These are phyloP conservation scores for Microtus oregoni DNA, from an alignment of 2,113 vertebrate species.

Conservation along the genomic window DNA sequence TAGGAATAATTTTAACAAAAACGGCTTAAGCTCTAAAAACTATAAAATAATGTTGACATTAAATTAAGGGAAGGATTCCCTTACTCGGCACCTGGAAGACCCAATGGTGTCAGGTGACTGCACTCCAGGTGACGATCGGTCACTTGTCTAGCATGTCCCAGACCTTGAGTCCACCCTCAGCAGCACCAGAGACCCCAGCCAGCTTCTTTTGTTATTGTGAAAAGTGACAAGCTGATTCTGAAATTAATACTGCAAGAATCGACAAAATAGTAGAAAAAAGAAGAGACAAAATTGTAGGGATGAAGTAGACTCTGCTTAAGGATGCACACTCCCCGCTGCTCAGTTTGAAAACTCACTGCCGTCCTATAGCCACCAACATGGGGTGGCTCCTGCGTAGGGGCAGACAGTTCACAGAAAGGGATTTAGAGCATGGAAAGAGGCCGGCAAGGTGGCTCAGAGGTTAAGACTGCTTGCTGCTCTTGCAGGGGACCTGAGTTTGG, in stretches of 20 bases:
- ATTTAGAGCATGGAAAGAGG: neutral
- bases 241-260: neutral
- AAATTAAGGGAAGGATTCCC: neutral
- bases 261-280: neutral
- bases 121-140: neutral
- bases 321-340: neutral
- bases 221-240: neutral
- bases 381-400: neutral
- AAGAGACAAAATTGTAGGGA: neutral
- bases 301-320: neutral
- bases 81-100: neutral
- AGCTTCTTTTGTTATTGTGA: neutral
- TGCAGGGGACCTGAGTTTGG: neutral
- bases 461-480: neutral
- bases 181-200: neutral
- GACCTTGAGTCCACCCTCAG: neutral
- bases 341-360: neutral
- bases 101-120: neutral
- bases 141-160: neutral
- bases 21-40: neutral
- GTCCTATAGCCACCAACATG: rapidly evolving
- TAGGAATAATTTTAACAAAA: neutral
- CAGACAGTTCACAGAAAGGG: too few species aligned
- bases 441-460: neutral
- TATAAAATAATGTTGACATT: neutral